Conservation (phyloP, 2,888 invertebrate genomes). For the Drosophila fulvimacula region DNA sequence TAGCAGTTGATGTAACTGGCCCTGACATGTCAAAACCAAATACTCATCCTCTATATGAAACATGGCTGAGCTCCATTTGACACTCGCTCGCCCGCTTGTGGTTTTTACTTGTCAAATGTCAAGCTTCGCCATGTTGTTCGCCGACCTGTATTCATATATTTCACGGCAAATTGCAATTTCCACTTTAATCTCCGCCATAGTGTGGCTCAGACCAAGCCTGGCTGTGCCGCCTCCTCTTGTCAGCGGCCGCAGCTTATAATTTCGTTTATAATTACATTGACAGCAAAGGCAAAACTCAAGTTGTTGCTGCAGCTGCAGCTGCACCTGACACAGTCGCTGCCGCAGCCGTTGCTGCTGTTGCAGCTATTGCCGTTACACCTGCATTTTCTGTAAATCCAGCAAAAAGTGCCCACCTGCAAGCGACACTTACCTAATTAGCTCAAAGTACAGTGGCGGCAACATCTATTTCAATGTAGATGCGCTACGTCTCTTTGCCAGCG, state of each 20-base stretch:
- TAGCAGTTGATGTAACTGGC: conserved; percentile 68
- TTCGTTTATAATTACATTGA: conserved; percentile 77
- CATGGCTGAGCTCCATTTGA: conserved; percentile 7
- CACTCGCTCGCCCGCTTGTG: conserved; percentile 28
- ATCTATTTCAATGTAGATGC: conserved; percentile 32
- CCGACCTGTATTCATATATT: conserved; percentile 60
- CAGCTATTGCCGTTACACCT: conserved; percentile 24
- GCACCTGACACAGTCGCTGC: conserved; percentile 14
- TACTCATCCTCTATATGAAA: conserved; percentile 7
- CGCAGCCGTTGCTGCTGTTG: conserved; percentile 11
- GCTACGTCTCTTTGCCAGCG: not conserved
- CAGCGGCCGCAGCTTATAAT: conserved; percentile 72
- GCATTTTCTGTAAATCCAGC: conserved; percentile 38
- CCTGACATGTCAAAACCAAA: conserved; percentile 10
- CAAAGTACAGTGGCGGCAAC: conserved; percentile 41
- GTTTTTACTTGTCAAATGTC: conserved; percentile 35
- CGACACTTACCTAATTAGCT: conserved; percentile 74
- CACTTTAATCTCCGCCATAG: conserved; percentile 75
- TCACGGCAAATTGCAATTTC: conserved; percentile 77
- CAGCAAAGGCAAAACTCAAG: conserved; percentile 54
- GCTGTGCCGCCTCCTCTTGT: conserved; percentile 26
- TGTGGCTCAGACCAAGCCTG: conserved; percentile 22
- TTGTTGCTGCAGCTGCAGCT: conserved; percentile 17
- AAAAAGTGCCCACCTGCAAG: conserved; percentile 66
- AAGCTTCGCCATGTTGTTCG: conserved; percentile 13